These are phyloP conservation scores for Melangyna quadrimaculata DNA, from an alignment of 2,888 invertebrate species.

Conservation along the genomic window DNA sequence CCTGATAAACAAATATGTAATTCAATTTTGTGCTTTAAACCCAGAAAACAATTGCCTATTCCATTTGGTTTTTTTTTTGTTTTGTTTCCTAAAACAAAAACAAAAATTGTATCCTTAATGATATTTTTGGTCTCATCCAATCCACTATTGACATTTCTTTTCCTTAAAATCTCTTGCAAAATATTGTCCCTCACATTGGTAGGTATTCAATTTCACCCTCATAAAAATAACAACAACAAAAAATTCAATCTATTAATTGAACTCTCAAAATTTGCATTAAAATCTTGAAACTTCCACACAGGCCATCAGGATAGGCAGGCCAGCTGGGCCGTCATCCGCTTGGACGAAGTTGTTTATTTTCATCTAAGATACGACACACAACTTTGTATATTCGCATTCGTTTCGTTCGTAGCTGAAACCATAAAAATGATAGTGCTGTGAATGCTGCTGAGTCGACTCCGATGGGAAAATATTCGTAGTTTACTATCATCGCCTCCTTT, in stretches of 20 bases:
- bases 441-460: not conserved
- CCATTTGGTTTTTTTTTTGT: no score
- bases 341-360: slow-evolving; percentile 19
- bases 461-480: not conserved
- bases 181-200: not conserved
- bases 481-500: slow-evolving; percentile 1
- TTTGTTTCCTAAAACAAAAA: no score
- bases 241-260: slow-evolving; percentile 32
- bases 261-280: slow-evolving; percentile 24
- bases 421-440: not conserved
- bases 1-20: no score
- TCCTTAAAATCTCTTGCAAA: not conserved
- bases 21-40: no score
- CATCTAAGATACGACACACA: not conserved
- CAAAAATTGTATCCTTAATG: no score
- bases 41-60: no score
- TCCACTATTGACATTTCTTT: not conserved
- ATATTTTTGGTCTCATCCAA: not conserved
- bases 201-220: slow-evolving; percentile 1
- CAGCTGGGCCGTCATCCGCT: not conserved
- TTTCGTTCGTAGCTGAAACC: not conserved
- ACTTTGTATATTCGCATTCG: slow-evolving; percentile 18
- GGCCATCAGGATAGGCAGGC: no score
- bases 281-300: slow-evolving; percentile 15
- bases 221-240: not conserved